phyloP scores from a whole-genome alignment of 1,140 invertebrate genomes.

The Hirudo medicinalis region DNA sequence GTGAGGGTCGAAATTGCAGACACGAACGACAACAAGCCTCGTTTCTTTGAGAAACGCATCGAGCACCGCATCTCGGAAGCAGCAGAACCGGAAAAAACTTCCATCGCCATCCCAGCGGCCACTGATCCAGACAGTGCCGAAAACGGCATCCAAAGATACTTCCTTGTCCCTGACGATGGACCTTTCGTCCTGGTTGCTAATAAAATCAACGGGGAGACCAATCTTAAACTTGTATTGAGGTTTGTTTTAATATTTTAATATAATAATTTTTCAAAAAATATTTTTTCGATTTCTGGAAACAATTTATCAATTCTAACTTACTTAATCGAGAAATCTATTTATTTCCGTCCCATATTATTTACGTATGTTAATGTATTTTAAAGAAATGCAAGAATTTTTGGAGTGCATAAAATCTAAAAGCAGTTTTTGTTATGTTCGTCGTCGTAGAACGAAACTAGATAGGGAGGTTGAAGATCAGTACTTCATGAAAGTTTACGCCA shows the following conservation, averaged over 20 bases:
- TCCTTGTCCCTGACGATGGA: slow-evolving; percentile 1
- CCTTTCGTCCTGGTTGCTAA: slow-evolving; percentile 12
- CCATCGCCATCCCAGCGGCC: slow-evolving; percentile 44
- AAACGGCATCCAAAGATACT: slow-evolving; percentile 11
- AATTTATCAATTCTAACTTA: background rate
- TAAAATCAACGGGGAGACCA: slow-evolving; percentile 1
- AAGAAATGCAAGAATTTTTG: too few species aligned
- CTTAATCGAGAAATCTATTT: background rate
- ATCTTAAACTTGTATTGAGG: slow-evolving; percentile 13
- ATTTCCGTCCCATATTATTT: background rate
- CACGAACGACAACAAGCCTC: slow-evolving; percentile 82
- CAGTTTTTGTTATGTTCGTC: background rate
- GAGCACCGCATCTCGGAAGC: slow-evolving; percentile 40
- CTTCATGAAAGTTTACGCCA: slow-evolving; percentile 16
- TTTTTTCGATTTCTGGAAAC: too few species aligned
- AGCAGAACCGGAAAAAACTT: slow-evolving; percentile 45
- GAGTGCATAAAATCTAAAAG: background rate
- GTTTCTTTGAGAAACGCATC: slow-evolving; percentile 46
- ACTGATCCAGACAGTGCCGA: slow-evolving; percentile 18
- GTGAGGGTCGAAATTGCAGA: slow-evolving; percentile 45
- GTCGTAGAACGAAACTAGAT: slow-evolving; percentile 9
- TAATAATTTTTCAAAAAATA: too few species aligned
- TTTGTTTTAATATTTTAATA: background rate
- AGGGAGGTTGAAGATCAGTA: slow-evolving; percentile 17
- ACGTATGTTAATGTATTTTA: too few species aligned